Percentiles rank a stretch among this genome's conserved stretches.
Evolutionary conservation across 2,888 invertebrate genomes (phyloP).

Genomic region (Pterostichus niger): DNA sequence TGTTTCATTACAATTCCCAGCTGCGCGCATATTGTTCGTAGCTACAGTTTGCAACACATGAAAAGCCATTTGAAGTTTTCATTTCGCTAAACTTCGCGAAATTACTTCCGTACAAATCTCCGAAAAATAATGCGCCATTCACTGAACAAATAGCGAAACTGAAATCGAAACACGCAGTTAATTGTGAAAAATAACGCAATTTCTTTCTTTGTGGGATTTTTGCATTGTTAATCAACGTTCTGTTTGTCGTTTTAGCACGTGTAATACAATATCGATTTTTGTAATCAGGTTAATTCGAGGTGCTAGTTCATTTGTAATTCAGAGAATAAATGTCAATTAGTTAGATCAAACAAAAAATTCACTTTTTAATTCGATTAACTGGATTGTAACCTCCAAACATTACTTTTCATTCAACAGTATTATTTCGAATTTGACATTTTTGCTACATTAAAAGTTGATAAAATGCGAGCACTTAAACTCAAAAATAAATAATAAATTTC

Average conservation of each 20-base stretch:
- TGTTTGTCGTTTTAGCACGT: not conserved
- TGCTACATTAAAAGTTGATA: no score
- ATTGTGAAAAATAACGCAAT: constrained; percentile 39
- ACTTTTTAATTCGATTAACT: constrained; percentile 2
- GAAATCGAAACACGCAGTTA: not conserved
- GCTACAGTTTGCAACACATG: not conserved
- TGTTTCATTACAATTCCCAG: not conserved
- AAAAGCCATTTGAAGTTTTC: constrained; percentile 17
- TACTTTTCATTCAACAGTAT: no score
- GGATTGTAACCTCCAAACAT: not conserved
- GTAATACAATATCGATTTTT: constrained; percentile 24
- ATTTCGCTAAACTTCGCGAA: constrained; percentile 26
- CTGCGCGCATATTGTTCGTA: constrained; percentile 13
- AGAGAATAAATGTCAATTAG: constrained; percentile 42
- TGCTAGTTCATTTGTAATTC: constrained; percentile 20
- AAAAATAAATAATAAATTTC: no score
- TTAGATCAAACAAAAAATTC: not conserved
- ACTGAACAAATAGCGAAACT: not conserved
- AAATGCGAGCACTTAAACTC: no score
- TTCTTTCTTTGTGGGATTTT: constrained; percentile 2
- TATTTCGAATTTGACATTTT: no score
- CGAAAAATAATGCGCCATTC: constrained; percentile 1
- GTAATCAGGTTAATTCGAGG: constrained; percentile 31
- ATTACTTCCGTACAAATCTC: constrained; percentile 37
- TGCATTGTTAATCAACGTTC: constrained; percentile 28